phyloP scores from a whole-genome alignment of 2,888 invertebrate genomes.

The Sussaba pulchella region DNA sequence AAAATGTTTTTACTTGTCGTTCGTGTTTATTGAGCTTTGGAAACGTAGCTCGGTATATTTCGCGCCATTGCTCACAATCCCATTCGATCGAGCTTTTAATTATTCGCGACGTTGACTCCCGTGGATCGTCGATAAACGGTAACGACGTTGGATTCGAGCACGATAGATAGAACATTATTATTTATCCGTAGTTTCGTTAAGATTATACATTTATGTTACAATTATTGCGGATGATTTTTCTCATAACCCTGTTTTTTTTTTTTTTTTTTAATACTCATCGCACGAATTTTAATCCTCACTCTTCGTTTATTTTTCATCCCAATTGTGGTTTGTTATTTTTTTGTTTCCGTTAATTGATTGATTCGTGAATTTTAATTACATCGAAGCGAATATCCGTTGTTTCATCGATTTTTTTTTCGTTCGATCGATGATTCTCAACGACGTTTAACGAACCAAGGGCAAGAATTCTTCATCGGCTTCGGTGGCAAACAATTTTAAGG shows the following conservation, averaged over 20 bases:
- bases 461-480: neutral
- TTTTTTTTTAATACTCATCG: slow-evolving; percentile 44
- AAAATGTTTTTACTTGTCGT: slow-evolving; percentile 61
- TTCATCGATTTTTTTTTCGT: slow-evolving; percentile 1
- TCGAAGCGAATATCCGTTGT: neutral
- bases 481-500: neutral
- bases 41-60: slow-evolving; percentile 39
- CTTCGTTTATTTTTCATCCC: slow-evolving; percentile 15
- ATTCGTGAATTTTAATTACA: slow-evolving; percentile 27
- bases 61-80: slow-evolving; percentile 21
- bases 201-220: slow-evolving; percentile 81
- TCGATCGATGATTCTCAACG: neutral
- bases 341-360: neutral
- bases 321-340: slow-evolving; percentile 17
- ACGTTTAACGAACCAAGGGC: neutral
- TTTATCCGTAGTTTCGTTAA: slow-evolving; percentile 74
- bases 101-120: slow-evolving; percentile 69
- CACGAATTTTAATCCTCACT: slow-evolving; percentile 22
- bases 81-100: slow-evolving; percentile 25
- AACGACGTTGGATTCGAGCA: slow-evolving; percentile 71
- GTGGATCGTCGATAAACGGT: slow-evolving; percentile 26
- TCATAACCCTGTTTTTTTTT: slow-evolving; percentile 73
- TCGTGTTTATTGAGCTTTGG: slow-evolving; percentile 70
- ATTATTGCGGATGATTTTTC: slow-evolving; percentile 78
- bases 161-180: slow-evolving; percentile 70